phyloP scores from a whole-genome alignment of 2,888 invertebrate genomes.

The Phyto melanocephala region DNA sequence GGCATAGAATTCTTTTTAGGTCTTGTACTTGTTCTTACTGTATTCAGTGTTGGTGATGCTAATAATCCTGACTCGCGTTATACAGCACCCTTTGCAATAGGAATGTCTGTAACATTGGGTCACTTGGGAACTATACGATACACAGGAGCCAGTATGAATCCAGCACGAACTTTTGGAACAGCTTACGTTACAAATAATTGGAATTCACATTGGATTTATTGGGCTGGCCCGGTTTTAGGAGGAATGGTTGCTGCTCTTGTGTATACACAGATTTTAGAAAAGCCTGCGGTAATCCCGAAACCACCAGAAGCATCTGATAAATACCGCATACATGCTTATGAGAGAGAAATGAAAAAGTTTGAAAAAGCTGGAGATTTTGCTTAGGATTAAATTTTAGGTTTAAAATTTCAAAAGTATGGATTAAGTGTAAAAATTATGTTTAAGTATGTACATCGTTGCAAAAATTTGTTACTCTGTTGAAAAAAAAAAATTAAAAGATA shows the following conservation, averaged over 20 bases:
- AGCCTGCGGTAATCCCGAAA: constrained; percentile 64
- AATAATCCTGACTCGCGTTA: constrained; percentile 84
- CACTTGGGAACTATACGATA: constrained; percentile 91
- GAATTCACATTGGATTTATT: constrained; percentile 93
- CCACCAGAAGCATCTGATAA: constrained; percentile 33
- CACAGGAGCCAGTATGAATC: constrained; percentile 95
- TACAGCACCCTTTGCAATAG: constrained; percentile 91
- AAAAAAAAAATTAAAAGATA: too few relatives aligned
- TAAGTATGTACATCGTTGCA: too few relatives aligned
- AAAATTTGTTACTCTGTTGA: too few relatives aligned
- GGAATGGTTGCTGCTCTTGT: constrained; percentile 88
- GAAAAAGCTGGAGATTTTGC: constrained; percentile 16
- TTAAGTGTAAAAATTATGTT: not conserved
- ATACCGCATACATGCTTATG: constrained; percentile 54
- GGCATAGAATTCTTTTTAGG: constrained; percentile 94
- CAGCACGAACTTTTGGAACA: constrained; percentile 92
- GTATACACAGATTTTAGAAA: constrained; percentile 81
- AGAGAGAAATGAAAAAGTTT: constrained; percentile 50
- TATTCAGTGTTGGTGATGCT: constrained; percentile 86
- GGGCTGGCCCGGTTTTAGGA: constrained; percentile 91
- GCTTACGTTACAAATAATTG: constrained; percentile 88
- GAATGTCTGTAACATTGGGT: constrained; percentile 90
- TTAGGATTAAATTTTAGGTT: not conserved
- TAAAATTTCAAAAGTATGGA: too few relatives aligned
- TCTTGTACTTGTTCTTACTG: constrained; percentile 90